Percentiles rank a stretch among this genome's conserved stretches.
phyloP scores from a whole-genome alignment of 2,113 vertebrate species.

The Geothlypis trichas region DNA sequence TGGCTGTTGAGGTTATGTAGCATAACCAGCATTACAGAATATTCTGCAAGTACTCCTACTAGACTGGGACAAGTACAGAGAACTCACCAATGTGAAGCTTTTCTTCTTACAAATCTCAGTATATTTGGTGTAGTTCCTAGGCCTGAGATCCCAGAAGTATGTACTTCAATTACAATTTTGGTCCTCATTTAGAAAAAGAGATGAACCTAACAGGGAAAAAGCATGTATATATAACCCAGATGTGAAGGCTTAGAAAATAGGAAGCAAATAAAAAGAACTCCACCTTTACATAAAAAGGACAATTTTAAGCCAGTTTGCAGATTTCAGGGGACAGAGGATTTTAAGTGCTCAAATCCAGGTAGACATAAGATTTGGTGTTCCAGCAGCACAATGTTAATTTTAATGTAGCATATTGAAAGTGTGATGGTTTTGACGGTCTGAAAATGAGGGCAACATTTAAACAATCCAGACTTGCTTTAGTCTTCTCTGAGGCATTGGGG shows the following conservation, averaged over 20 bases:
- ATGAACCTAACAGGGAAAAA: neutral
- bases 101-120: neutral
- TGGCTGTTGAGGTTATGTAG: neutral
- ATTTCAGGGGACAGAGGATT: neutral
- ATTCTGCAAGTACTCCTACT: neutral
- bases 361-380: neutral
- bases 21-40: neutral
- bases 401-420: neutral
- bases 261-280: neutral
- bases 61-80: neutral
- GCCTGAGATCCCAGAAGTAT: neutral
- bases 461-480: neutral
- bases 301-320: neutral
- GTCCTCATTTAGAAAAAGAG: neutral
- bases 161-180: neutral
- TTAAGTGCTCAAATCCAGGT: neutral
- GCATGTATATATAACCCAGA: neutral
- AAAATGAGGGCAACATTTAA: neutral
- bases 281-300: neutral
- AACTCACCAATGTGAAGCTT: neutral
- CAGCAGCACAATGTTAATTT: neutral
- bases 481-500: neutral
- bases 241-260: neutral
- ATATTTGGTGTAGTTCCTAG: neutral
- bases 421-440: neutral